phyloP scores from a whole-genome alignment of 2,797 vertebrate genomes.

The Enteromius anoplus region DNA sequence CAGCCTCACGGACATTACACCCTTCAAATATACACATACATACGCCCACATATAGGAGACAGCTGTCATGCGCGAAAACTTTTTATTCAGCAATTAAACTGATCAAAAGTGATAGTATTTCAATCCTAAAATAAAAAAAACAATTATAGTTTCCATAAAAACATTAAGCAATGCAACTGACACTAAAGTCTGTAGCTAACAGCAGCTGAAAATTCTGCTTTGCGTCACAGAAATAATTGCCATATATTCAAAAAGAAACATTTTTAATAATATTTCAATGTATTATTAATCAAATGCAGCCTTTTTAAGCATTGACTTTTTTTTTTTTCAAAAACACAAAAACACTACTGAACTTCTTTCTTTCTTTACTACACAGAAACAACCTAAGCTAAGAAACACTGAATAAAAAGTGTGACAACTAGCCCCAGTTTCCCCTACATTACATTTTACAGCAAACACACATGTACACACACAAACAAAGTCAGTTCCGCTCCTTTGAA shows the following conservation, averaged over 20 bases:
- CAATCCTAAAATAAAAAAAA: background rate
- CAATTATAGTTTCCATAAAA: background rate
- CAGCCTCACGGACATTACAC: constrained; percentile 42
- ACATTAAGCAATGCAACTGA: background rate
- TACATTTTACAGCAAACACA: constrained; percentile 26
- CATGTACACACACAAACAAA: background rate
- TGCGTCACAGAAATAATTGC: background rate
- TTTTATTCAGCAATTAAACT: background rate
- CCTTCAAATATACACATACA: constrained; percentile 36
- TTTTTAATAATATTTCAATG: background rate
- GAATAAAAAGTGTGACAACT: constrained; percentile 27
- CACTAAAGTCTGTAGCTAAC: background rate
- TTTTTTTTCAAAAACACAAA: background rate
- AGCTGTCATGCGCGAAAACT: background rate
- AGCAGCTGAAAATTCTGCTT: background rate
- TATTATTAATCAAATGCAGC: background rate
- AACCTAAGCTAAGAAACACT: background rate
- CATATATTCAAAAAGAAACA: background rate
- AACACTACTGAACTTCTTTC: background rate
- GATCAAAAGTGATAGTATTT: background rate
- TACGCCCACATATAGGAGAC: background rate
- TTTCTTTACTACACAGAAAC: background rate
- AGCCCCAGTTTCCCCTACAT: background rate
- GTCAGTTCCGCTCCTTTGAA: constrained; percentile 12
- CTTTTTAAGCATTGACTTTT: background rate